Evolutionary conservation across 2,888 invertebrate species (phyloP).

Genomic region (Chymomyza fuscimana): DNA sequence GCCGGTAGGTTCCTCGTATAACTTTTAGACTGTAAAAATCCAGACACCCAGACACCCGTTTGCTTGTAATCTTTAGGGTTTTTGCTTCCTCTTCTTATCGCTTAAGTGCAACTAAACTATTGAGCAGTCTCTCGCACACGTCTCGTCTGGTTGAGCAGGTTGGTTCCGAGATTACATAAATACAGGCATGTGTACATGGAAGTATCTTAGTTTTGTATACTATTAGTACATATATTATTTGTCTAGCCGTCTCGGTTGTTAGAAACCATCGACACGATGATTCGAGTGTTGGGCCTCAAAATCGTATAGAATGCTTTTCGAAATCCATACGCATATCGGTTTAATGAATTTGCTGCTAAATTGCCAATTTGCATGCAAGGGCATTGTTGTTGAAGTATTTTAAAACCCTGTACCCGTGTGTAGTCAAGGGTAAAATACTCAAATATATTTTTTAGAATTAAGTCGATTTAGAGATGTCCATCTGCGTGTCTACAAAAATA

Average conservation of each 20-base stretch:
- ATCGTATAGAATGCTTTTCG: no score
- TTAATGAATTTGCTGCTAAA: no score
- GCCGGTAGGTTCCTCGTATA: constrained; percentile 6
- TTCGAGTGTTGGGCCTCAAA: background rate
- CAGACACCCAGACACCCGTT: background rate
- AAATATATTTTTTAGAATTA: no score
- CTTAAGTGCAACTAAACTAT: background rate
- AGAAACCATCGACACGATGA: constrained; percentile 34
- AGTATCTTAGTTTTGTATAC: constrained; percentile 1
- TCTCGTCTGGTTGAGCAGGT: constrained; percentile 28
- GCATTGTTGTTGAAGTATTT: no score
- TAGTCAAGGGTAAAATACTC: no score
- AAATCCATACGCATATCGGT: no score
- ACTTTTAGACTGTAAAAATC: background rate
- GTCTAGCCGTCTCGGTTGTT: constrained; percentile 59
- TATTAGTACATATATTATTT: constrained; percentile 23
- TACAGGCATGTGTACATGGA: background rate
- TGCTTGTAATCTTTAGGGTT: background rate
- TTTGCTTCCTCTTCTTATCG: constrained; percentile 7
- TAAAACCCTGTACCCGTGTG: no score
- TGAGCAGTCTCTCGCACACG: background rate
- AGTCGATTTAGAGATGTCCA: no score
- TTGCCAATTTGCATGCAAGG: no score
- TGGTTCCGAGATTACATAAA: constrained; percentile 17
- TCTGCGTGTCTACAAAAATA: no score